A percentile compares a stretch with the other conserved stretches of the same genome.
These are phyloP conservation scores for Gavialis gangeticus DNA, from an alignment of 2,113 vertebrate species.

Conservation along the genomic window DNA sequence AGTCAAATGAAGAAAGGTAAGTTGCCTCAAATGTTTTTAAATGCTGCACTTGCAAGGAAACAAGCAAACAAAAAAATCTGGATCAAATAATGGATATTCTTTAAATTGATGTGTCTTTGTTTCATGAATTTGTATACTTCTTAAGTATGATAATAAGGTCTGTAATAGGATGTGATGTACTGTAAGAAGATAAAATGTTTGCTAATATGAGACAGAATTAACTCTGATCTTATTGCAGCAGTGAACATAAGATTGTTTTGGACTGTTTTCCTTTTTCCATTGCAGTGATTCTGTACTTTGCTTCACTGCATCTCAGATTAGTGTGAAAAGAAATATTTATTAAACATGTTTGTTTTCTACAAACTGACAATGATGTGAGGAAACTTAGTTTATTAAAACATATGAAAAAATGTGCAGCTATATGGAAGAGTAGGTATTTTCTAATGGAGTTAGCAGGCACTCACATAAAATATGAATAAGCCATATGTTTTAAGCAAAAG, in stretches of 20 bases:
- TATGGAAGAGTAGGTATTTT: slow-evolving; percentile 15
- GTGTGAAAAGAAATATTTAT: neutral
- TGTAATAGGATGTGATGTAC: slow-evolving; percentile 7
- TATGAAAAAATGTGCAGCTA: slow-evolving; percentile 2
- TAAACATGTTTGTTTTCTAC: slow-evolving; percentile 11
- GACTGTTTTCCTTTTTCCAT: neutral
- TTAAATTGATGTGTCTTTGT: neutral
- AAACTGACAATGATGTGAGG: neutral
- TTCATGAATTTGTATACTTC: neutral
- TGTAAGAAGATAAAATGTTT: slow-evolving; percentile 21
- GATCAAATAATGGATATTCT: neutral
- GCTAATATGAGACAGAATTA: slow-evolving; percentile 17
- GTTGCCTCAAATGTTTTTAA: neutral
- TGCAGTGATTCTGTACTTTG: slow-evolving; percentile 6
- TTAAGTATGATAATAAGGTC: slow-evolving; percentile 11
- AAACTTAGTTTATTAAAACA: neutral
- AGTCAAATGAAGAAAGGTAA: neutral
- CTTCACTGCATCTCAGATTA: slow-evolving; percentile 44
- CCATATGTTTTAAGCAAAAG: slow-evolving; percentile 18
- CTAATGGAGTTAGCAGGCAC: slow-evolving; percentile 18
- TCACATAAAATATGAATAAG: slow-evolving; percentile 28
- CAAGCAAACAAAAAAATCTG: neutral
- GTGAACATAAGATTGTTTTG: slow-evolving; percentile 7
- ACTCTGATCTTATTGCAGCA: slow-evolving; percentile 1
- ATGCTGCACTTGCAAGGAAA: neutral